Evolutionary conservation across 2,797 vertebrate species (phyloP).

Genomic region (Phrynocephalus vlangalii): DNA sequence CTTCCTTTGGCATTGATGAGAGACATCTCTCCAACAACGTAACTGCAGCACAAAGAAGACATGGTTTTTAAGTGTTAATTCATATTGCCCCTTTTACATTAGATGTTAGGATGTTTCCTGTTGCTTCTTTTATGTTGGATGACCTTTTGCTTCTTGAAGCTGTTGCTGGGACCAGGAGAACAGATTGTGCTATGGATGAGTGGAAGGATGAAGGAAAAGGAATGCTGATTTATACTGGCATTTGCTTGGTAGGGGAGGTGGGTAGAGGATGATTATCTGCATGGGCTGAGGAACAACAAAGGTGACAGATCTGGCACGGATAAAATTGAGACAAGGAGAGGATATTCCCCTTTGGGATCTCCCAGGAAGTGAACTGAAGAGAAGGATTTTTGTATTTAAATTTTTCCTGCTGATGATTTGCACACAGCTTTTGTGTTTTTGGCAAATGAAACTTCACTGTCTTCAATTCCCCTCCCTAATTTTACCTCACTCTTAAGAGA

Average conservation of each 20-base stretch:
- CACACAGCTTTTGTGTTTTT: no score
- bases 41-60: not conserved
- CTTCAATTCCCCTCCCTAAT: no score
- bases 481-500: no score
- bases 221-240: not conserved
- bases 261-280: not conserved
- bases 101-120: no score
- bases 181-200: not conserved
- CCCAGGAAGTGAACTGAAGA: no score
- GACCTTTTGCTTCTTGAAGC: not conserved
- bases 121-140: not conserved
- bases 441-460: no score
- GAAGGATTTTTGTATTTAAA: no score
- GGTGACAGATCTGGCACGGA: not conserved
- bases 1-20: not conserved
- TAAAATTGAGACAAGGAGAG: not conserved
- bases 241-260: not conserved
- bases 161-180: not conserved
- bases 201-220: not conserved
- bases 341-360: no score
- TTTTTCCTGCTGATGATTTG: no score
- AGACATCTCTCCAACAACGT: not conserved
- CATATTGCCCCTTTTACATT: no score
- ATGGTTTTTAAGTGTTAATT: no score
- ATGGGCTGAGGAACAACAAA: not conserved